These are phyloP conservation scores for Folsomia manolachei DNA, from an alignment of 2,888 invertebrate species.

Conservation along the genomic window DNA sequence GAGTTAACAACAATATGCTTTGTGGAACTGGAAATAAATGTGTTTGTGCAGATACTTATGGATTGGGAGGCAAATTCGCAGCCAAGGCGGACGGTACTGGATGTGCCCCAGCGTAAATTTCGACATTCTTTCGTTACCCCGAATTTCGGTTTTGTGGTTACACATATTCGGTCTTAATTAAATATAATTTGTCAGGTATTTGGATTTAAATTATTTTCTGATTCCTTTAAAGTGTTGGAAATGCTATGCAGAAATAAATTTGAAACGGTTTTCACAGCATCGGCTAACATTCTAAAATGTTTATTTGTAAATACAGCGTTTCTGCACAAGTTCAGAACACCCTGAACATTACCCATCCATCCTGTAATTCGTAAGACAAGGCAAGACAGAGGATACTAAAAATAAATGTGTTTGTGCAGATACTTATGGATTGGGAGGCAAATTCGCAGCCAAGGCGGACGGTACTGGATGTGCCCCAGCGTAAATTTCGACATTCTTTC, in stretches of 20 bases:
- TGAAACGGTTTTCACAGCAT: too few relatives aligned
- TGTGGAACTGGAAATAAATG: conserved; percentile 12
- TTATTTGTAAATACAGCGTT: too few relatives aligned
- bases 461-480: not conserved
- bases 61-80: conserved; percentile 1
- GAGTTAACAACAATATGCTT: conserved; percentile 12
- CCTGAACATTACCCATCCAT: too few relatives aligned
- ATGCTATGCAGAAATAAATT: too few relatives aligned
- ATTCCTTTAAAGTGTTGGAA: too few relatives aligned
- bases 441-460: conserved; percentile 6
- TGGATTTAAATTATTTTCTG: not conserved
- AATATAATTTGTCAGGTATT: not conserved
- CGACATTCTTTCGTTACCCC: too few relatives aligned
- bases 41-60: conserved; percentile 15
- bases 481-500: too few relatives aligned
- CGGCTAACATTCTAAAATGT: too few relatives aligned
- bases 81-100: conserved; percentile 1
- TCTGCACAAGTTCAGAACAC: too few relatives aligned
- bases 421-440: conserved; percentile 7
- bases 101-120: not conserved
- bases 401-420: conserved; percentile 15
- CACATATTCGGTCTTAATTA: not conserved
- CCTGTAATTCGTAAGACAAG: too few relatives aligned
- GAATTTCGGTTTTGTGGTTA: too few relatives aligned
- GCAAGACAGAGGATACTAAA: too few relatives aligned